These are phyloP conservation scores for Bombylius major DNA, from an alignment of 2,888 invertebrate genomes.

Conservation along the genomic window DNA sequence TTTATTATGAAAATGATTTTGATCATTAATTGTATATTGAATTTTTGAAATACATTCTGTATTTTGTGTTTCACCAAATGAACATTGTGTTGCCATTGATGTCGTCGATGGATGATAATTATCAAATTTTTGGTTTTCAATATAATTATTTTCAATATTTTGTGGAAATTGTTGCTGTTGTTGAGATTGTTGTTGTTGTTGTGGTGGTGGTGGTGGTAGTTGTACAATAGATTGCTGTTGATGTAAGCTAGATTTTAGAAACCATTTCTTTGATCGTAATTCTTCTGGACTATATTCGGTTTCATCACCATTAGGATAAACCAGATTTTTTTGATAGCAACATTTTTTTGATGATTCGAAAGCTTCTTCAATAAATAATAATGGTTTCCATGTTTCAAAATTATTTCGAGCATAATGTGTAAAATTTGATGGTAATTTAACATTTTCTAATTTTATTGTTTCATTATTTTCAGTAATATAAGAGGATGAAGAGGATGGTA, in stretches of 20 bases:
- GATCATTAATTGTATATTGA: no score
- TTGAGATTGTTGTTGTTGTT: no score
- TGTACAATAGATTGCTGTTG: no score
- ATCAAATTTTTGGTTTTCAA: no score
- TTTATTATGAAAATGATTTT: no score
- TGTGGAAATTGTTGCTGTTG: no score
- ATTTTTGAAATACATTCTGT: no score
- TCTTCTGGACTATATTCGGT: conserved; percentile 35
- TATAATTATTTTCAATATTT: no score
- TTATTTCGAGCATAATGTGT: conserved; percentile 30
- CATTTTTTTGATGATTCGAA: conserved; percentile 32
- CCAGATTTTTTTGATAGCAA: conserved; percentile 30
- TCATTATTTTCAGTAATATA: conserved; percentile 1
- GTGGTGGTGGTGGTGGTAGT: no score
- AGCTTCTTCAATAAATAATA: conserved; percentile 33
- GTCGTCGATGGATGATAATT: no score
- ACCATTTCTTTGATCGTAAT: conserved; percentile 26
- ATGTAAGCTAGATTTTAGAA: not conserved
- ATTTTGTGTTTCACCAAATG: no score
- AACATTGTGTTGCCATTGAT: no score
- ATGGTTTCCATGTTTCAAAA: conserved; percentile 35
- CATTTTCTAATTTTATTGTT: conserved; percentile 18
- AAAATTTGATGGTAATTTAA: conserved; percentile 31
- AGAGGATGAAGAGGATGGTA: conserved; percentile 10
- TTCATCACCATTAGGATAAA: conserved; percentile 29